A percentile compares a stretch with the other conserved stretches of the same genome.
Evolutionary conservation across 2,888 invertebrate genomes (phyloP).

Genomic region (Odontocerum albicorne): DNA sequence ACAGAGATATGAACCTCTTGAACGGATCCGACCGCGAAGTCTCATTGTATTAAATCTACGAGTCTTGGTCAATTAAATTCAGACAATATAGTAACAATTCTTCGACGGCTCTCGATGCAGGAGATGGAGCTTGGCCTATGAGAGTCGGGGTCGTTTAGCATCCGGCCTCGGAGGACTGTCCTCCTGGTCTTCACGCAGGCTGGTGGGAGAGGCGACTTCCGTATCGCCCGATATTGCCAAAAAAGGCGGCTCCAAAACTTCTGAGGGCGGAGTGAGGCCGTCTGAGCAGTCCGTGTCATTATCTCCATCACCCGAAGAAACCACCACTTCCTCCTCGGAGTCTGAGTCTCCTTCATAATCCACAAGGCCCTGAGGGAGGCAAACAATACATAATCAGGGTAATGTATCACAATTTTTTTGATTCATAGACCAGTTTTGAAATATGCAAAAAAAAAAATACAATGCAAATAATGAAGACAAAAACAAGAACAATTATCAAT

Average conservation of each 20-base stretch:
- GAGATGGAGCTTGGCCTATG: constrained; percentile 57
- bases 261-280: constrained; percentile 30
- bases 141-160: constrained; percentile 74
- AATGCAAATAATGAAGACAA: too few relatives aligned
- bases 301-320: constrained; percentile 49
- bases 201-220: constrained; percentile 76
- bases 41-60: too few relatives aligned
- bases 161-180: constrained; percentile 47
- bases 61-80: too few relatives aligned
- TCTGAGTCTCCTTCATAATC: constrained; percentile 98
- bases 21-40: too few relatives aligned
- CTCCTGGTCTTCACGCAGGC: constrained; percentile 15
- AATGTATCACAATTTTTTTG: too few relatives aligned
- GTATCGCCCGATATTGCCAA: constrained; percentile 60
- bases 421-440: too few relatives aligned
- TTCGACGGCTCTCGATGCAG: too few relatives aligned
- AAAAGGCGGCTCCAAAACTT: constrained; percentile 4
- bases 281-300: constrained; percentile 47
- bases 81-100: too few relatives aligned
- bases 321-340: constrained; percentile 77
- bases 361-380: constrained; percentile 80
- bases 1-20: too few relatives aligned
- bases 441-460: too few relatives aligned
- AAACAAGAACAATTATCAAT: too few relatives aligned
- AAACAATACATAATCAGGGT: too few relatives aligned